Conservation (phyloP, 2,888 invertebrate species). For the Griposia aprilina region DNA sequence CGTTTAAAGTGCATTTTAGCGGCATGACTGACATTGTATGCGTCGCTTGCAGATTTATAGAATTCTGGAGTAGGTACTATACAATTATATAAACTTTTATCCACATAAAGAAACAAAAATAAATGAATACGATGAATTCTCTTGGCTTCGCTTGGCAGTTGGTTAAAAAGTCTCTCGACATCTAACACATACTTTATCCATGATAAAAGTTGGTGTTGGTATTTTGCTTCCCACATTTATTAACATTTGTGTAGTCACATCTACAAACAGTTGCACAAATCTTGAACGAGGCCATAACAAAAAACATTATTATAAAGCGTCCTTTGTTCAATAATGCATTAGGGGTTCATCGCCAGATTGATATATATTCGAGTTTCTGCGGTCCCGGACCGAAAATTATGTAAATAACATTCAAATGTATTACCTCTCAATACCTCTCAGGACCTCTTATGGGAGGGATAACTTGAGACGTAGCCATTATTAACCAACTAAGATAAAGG, state of each 20-base stretch:
- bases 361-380: conserved; percentile 46
- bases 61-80: neutral
- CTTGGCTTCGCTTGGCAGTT: neutral
- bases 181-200: neutral
- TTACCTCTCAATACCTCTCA: conserved; percentile 25
- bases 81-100: neutral
- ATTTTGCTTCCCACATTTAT: neutral
- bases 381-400: conserved; percentile 43
- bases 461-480: conserved; percentile 32
- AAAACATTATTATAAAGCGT: conserved; percentile 7
- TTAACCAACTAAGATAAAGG: conserved; percentile 33
- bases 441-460: conserved; percentile 23
- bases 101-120: too few relatives aligned
- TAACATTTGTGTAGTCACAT: neutral
- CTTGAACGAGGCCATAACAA: conserved; percentile 11
- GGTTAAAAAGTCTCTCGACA: neutral
- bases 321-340: conserved; percentile 51
- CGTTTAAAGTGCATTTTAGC: conserved; percentile 28
- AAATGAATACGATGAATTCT: too few relatives aligned
- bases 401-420: conserved; percentile 58
- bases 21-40: conserved; percentile 5
- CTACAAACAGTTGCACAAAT: conserved; percentile 19
- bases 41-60: conserved; percentile 20
- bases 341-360: conserved; percentile 39
- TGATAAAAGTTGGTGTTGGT: neutral